Evolutionary conservation across 2,888 invertebrate genomes (phyloP).

Genomic region (Platycheirus rosarum): DNA sequence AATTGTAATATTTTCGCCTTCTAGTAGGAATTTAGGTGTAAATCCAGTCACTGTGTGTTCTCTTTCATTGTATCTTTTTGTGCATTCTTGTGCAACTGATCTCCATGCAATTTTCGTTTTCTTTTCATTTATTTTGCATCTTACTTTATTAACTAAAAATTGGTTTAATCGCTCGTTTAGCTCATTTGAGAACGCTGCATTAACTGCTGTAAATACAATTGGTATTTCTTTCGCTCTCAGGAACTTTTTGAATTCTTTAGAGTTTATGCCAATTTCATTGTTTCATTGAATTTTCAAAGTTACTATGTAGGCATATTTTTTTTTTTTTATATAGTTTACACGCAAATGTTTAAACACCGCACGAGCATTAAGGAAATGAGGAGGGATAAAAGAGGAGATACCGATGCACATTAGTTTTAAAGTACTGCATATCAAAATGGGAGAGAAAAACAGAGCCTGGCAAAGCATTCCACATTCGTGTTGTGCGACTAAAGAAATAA

Average conservation of each 20-base stretch:
- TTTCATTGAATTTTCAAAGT: slow-evolving; percentile 76
- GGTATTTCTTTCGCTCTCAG: slow-evolving; percentile 63
- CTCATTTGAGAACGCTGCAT: slow-evolving; percentile 62
- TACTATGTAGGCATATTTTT: slow-evolving; percentile 76
- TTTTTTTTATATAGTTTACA: too few relatives aligned
- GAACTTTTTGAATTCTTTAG: slow-evolving; percentile 77
- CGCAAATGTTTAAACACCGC: too few relatives aligned
- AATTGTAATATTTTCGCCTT: slow-evolving; percentile 43
- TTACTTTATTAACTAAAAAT: slow-evolving; percentile 66
- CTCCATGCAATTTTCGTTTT: slow-evolving; percentile 56
- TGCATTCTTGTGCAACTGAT: slow-evolving; percentile 57
- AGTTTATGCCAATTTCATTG: slow-evolving; percentile 76
- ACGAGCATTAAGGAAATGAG: too few relatives aligned
- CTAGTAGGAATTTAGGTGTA: slow-evolving; percentile 54
- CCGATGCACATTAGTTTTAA: too few relatives aligned
- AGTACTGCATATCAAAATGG: too few relatives aligned
- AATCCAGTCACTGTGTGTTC: slow-evolving; percentile 68
- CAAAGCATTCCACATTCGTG: too few relatives aligned
- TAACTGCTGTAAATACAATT: slow-evolving; percentile 64
- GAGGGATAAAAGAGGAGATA: too few relatives aligned
- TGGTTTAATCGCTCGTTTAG: slow-evolving; percentile 45
- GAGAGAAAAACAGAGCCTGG: too few relatives aligned
- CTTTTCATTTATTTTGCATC: slow-evolving; percentile 67
- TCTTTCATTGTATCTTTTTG: slow-evolving; percentile 61
- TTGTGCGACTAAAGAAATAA: too few relatives aligned